phyloP scores from a whole-genome alignment of 2,113 vertebrate species.

The Rattus norvegicus region DNA sequence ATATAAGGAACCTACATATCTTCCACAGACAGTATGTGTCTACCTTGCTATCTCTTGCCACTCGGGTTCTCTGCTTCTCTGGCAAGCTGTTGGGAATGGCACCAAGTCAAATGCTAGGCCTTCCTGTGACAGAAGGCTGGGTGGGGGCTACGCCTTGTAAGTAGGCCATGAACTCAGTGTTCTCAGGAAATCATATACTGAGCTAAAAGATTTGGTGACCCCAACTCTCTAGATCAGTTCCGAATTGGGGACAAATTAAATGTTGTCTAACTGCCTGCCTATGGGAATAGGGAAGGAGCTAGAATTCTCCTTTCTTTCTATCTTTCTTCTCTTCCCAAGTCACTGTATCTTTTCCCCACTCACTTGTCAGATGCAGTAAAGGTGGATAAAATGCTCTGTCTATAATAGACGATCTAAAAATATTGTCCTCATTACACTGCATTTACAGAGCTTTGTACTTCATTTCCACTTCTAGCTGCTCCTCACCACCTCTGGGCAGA shows the following conservation, averaged over 20 bases:
- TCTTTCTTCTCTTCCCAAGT: background rate
- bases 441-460: conserved; percentile 50
- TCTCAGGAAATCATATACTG: background rate
- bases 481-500: conserved; percentile 48
- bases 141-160: background rate
- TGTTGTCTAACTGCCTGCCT: background rate
- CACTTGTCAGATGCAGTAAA: background rate
- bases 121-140: background rate
- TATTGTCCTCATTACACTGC: conserved; percentile 14
- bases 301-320: background rate
- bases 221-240: background rate
- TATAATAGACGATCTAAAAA: conserved; percentile 49
- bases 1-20: background rate
- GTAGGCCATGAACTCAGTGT: background rate
- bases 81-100: background rate
- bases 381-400: background rate
- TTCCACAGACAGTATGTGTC: background rate
- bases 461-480: conserved; percentile 44
- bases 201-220: background rate
- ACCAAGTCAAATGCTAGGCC: background rate
- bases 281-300: background rate
- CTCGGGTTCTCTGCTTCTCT: background rate
- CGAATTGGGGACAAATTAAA: background rate
- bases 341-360: background rate
- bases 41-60: background rate